Evolutionary conservation across 2,888 invertebrate genomes (phyloP).

Genomic region (Eremobia ochroleuca): DNA sequence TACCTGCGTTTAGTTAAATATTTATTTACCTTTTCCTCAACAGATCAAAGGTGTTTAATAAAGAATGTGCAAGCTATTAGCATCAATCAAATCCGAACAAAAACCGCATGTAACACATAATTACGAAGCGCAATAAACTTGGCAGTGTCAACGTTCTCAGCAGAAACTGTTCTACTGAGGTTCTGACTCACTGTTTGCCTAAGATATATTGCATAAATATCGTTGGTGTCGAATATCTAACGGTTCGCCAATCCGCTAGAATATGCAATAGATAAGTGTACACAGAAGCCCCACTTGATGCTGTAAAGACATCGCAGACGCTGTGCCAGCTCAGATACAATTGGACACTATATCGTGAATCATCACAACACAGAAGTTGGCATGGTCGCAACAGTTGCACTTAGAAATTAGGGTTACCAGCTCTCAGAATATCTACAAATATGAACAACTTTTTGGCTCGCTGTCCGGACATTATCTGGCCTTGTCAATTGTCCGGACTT

Average conservation of each 20-base stretch:
- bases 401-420: neutral
- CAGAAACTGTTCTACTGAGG: constrained; percentile 53
- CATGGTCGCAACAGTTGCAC: neutral
- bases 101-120: constrained; percentile 60
- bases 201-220: constrained; percentile 76
- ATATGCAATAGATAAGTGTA: constrained; percentile 1
- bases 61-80: constrained; percentile 26
- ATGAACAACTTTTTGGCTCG: no score
- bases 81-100: constrained; percentile 64
- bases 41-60: constrained; percentile 34
- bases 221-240: constrained; percentile 69
- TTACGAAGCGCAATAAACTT: constrained; percentile 82
- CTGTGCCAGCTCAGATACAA: neutral
- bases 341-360: neutral
- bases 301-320: neutral
- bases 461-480: no score
- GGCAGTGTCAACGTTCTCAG: constrained; percentile 82
- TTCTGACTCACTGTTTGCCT: constrained; percentile 82
- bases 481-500: no score
- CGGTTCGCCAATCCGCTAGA: constrained; percentile 74
- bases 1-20: constrained; percentile 24
- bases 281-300: constrained; percentile 35
- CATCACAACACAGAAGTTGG: neutral
- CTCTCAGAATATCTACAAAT: no score
- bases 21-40: constrained; percentile 31